Conservation (phyloP, 1,140 invertebrate genomes). For the Dinothrombium tinctorium region DNA sequence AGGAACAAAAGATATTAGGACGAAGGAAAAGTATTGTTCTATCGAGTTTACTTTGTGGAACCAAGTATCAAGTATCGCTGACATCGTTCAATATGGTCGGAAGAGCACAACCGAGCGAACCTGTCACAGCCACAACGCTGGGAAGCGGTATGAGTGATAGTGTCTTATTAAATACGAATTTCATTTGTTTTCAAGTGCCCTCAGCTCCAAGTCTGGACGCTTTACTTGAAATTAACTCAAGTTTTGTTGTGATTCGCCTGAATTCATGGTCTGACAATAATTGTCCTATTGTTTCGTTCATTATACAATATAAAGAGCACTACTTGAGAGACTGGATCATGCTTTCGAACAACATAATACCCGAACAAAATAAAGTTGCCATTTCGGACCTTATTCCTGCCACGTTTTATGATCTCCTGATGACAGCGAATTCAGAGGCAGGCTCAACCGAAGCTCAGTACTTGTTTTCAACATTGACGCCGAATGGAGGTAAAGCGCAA, state of each 20-base stretch:
- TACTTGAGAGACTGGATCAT: conserved; percentile 16
- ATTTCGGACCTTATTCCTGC: conserved; percentile 45
- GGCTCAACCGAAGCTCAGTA: conserved; percentile 66
- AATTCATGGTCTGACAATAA: conserved; percentile 26
- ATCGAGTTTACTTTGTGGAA: conserved; percentile 46
- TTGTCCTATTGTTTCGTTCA: conserved; percentile 25
- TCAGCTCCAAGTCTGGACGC: conserved; percentile 14
- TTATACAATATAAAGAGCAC: conserved; percentile 16
- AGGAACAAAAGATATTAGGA: conserved; percentile 18
- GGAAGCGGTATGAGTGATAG: conserved; percentile 23
- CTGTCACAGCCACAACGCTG: conserved; percentile 20
- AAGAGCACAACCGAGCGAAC: conserved; percentile 18
- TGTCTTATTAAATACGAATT: neutral
- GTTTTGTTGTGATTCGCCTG: conserved; percentile 24
- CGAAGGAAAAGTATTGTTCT: conserved; percentile 23
- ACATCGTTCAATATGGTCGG: conserved; percentile 21
- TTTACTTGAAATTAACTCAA: conserved; percentile 20
- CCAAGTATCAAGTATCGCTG: conserved; percentile 29
- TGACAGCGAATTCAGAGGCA: conserved; percentile 74
- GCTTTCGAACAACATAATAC: conserved; percentile 9
- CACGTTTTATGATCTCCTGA: conserved; percentile 58
- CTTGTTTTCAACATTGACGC: conserved; percentile 38
- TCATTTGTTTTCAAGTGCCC: conserved; percentile 13
- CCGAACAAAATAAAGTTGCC: conserved; percentile 10
- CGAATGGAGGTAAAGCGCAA: conserved; percentile 26